Evolutionary conservation across 2,888 invertebrate genomes (phyloP).

Genomic region (Parochlus steinenii): DNA sequence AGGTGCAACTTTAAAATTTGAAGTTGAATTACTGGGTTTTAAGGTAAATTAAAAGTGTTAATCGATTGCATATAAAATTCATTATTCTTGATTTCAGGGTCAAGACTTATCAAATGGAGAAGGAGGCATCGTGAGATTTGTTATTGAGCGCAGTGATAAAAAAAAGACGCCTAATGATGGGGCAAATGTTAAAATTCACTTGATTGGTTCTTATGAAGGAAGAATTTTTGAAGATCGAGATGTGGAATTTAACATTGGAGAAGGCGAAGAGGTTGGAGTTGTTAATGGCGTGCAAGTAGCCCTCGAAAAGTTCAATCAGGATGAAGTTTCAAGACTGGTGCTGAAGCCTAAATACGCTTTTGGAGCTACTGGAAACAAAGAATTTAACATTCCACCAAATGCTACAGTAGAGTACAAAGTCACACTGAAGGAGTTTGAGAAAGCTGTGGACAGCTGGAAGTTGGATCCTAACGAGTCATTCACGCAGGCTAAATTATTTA

Average conservation of each 20-base stretch:
- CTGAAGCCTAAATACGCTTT: conserved; percentile 69
- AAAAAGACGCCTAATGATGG: conserved; percentile 64
- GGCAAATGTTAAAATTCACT: conserved; percentile 54
- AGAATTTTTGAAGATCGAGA: conserved; percentile 51
- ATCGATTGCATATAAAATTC: too few species aligned
- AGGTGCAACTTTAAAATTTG: conserved; percentile 73
- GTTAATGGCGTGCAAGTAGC: conserved; percentile 71
- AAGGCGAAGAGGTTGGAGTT: conserved; percentile 58
- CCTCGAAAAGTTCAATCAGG: conserved; percentile 60
- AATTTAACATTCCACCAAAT: conserved; percentile 60
- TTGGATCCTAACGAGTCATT: conserved; percentile 64
- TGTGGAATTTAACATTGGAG: conserved; percentile 69
- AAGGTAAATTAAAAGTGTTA: too few species aligned
- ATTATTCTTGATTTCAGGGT: too few species aligned
- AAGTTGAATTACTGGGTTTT: conserved; percentile 80
- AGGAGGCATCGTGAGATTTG: conserved; percentile 60
- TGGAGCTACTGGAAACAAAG: conserved; percentile 48
- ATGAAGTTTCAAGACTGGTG: conserved; percentile 57
- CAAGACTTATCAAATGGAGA: conserved; percentile 76
- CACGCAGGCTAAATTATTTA: conserved; percentile 62
- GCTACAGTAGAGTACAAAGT: conserved; percentile 66
- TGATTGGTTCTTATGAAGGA: conserved; percentile 21
- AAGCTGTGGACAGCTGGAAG: conserved; percentile 67
- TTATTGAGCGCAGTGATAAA: conserved; percentile 53
- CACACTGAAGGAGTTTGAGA: conserved; percentile 66